These are phyloP conservation scores for Scaptomyza reducta DNA, from an alignment of 2,888 invertebrate species.

Conservation along the genomic window DNA sequence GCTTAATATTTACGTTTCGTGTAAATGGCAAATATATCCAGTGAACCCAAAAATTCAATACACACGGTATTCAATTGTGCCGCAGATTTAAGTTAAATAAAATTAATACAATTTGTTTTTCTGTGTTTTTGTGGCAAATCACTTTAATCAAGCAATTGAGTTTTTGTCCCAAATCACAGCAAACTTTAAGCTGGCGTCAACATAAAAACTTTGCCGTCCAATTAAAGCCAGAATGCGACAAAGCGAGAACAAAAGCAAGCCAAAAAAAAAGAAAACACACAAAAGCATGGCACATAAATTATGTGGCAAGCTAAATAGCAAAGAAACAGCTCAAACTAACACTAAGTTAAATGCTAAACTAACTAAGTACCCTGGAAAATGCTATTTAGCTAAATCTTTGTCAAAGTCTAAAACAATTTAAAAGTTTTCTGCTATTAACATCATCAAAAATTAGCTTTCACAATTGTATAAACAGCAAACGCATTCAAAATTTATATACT, in stretches of 20 bases:
- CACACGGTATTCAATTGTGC: conserved; percentile 33
- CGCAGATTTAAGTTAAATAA: conserved; percentile 25
- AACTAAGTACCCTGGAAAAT: conserved; percentile 19
- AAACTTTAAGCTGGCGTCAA: conserved; percentile 58
- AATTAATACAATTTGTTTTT: conserved; percentile 35
- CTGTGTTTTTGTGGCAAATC: conserved; percentile 49
- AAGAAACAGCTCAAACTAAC: conserved; percentile 2
- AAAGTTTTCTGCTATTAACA: too few relatives aligned
- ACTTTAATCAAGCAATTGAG: conserved; percentile 33
- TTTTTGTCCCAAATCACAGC: conserved; percentile 15
- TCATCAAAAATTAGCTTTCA: too few relatives aligned
- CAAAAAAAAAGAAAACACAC: conserved; percentile 16
- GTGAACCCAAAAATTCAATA: conserved; percentile 27
- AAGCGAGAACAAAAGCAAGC: conserved; percentile 31
- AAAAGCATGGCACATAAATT: conserved; percentile 49
- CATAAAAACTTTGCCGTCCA: conserved; percentile 35
- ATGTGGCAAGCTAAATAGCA: conserved; percentile 24
- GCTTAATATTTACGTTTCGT: conserved; percentile 10
- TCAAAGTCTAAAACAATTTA: too few relatives aligned
- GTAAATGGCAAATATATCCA: conserved; percentile 33
- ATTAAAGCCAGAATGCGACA: conserved; percentile 8
- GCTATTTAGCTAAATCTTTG: not conserved
- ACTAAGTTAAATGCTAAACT: not conserved
- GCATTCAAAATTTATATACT: too few relatives aligned
- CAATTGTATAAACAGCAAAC: too few relatives aligned